These are phyloP conservation scores for Cynocephalus volans DNA, from an alignment of 2,113 vertebrate genomes.

Conservation along the genomic window DNA sequence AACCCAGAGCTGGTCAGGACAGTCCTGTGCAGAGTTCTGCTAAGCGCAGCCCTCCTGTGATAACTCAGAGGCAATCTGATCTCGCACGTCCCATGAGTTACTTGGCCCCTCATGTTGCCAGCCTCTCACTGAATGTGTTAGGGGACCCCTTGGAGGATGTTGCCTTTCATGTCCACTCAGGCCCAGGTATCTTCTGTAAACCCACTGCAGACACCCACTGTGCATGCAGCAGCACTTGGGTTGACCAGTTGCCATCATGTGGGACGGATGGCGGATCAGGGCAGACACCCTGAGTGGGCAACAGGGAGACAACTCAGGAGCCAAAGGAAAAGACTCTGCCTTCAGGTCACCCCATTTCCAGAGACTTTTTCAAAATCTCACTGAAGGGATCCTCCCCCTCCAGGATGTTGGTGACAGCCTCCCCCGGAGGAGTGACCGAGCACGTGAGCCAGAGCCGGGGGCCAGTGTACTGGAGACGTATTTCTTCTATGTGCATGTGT, in stretches of 20 bases:
- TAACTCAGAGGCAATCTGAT: background rate
- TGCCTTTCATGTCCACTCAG: background rate
- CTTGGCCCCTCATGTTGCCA: background rate
- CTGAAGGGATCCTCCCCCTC: background rate
- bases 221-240: background rate
- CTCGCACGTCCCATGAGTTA: background rate
- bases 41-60: background rate
- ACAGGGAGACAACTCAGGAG: background rate
- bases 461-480: conserved; percentile 85
- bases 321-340: background rate
- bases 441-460: background rate
- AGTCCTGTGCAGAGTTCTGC: background rate
- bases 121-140: background rate
- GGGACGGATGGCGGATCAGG: background rate
- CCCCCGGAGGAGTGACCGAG: background rate
- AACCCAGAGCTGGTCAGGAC: background rate
- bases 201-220: background rate
- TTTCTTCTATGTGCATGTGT: conserved; percentile 82
- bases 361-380: background rate
- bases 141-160: background rate
- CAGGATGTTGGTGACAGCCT: background rate
- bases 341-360: background rate
- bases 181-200: background rate
- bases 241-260: background rate
- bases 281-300: background rate